Base-by-base conservation (phyloP, 2,888 invertebrate species). In the Onchidella celtica region DNA sequence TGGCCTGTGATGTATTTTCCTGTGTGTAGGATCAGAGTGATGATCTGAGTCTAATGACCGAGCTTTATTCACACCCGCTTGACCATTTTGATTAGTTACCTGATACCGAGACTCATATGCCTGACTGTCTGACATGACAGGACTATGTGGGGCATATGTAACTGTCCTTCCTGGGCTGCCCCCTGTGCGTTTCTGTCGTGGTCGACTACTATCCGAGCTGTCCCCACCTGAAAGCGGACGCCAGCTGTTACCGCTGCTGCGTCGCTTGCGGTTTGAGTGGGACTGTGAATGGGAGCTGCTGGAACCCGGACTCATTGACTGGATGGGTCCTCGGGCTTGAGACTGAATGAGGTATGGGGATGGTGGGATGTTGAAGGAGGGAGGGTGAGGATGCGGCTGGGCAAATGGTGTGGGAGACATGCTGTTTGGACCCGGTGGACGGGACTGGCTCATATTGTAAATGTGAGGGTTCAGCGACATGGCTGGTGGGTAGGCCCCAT, bases 21-120 rank as follows among this genome's bases (percentile, higher is more conserved):
- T 85, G 72, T 88, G 88, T 40, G 89, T 87, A 6, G 91, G 90
- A 76, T 91, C 91, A 0, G 91, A 91, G 81, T 90, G 89, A 65
- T 91, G 90, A 83, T 91, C 90, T 0, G 90, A 89, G 79, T 91
- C 91, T 85, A 87, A 86, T 11, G 85, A 85, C 29, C 86, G 83
- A 21, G 69, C 74, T 57, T 81, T 82, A 57, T 77, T 73, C 32
- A 69, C 65, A 14, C 47, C 68, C 24, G 75, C 40, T 63, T 84
- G 81, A 3, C 36, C 24, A 29, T 74, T 80, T 24, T 76, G 66
- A 63, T 77, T 75, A 34, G 34, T 75, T 21, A 40, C n/a, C 32
- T 74, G 55, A 24, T 29, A 47, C 6, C 63, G 70, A 68, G 79
- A 63, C 21, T 74, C 76, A 66, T 81, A 81, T 47, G 81, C 47